Evolutionary conservation across 2,797 vertebrate genomes (phyloP), one percentile per base, ranked within the genome.

Genomic region (Alectoris magna): DNA sequence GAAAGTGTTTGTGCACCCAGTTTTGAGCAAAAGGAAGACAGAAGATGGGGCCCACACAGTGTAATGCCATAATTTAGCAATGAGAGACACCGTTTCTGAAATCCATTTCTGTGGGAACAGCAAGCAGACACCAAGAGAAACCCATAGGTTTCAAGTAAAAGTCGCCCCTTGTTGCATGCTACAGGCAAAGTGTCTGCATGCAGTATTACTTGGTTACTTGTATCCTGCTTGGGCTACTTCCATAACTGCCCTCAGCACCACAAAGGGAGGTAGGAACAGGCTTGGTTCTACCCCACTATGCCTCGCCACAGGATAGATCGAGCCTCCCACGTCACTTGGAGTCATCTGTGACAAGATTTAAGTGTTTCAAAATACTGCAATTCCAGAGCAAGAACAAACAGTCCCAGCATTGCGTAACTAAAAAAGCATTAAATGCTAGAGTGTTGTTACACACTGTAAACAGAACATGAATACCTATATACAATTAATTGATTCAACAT

Each of bases 351-450:
- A 95, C 94, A 94, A 93, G 95, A 95, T 96, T 96, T 94, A 96
- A 96, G 93, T 83, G 84, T 95, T 96, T 96, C 93, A 96, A 96
- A 96, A 95, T 90, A 95, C 59, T 95, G 93, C 71, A 92, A 91
- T 95, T 92, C 89, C 92, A 96, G 64, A 92, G 89, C 60, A 91
- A 94, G 93, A 94, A 95, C 95, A 95, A 96, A 96, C 91, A 95
- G 92, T 95, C 93, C 93, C 85, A 15, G 49, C 10, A 0, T 95
- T 95, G 91, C 80, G 53, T 74, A 95, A 95, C 85, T 59, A 69
- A 76, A 93, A 95, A 92, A 76, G 94, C 92, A 96, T 93, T 94
- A 93, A 92, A 96, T 88, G 62, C 85, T 74, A 36, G 85, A 95
- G 87, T 74, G 87, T 9, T 82, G 91, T 84, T 95, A 79, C 83